Percentiles rank a stretch among this genome's conserved stretches.
Conservation (phyloP, 92 coral and sea anemone species). For the Metridium senile region DNA sequence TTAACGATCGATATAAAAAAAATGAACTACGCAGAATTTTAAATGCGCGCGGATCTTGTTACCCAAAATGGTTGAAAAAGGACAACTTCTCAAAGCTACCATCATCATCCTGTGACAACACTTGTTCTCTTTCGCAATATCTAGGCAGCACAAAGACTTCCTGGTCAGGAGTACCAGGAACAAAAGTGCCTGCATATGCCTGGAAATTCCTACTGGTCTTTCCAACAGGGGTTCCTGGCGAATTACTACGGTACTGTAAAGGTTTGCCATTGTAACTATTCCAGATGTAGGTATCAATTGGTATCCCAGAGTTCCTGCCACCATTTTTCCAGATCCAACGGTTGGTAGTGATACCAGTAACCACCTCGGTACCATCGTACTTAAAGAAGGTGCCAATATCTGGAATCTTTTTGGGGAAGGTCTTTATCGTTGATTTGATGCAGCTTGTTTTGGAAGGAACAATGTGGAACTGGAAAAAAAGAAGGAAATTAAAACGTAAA, state of each 20-base stretch:
- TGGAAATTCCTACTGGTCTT: conserved; percentile 9
- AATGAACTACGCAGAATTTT: too few relatives aligned
- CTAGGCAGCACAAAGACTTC: conserved; percentile 17
- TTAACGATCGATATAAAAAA: too few relatives aligned
- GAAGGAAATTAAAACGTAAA: not conserved
- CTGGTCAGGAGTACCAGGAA: conserved; percentile 30
- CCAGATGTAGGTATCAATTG: conserved; percentile 23
- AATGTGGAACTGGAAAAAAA: conserved; percentile 14
- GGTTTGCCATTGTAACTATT: conserved; percentile 7
- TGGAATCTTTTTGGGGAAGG: not conserved
- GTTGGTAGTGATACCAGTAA: conserved; percentile 20
- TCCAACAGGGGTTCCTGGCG: conserved; percentile 6
- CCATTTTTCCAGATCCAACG: conserved; percentile 47
- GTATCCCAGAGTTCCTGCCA: conserved; percentile 26
- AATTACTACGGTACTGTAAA: not conserved
- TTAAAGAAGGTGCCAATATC: conserved; percentile 21
- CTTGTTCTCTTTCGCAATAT: not conserved
- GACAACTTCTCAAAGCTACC: too few relatives aligned
- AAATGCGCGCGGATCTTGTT: too few relatives aligned
- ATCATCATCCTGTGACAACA: too few relatives aligned
- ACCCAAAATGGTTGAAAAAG: too few relatives aligned
- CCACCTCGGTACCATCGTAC: conserved; percentile 22
- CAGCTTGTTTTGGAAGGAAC: conserved; percentile 12
- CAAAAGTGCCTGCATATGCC: not conserved
- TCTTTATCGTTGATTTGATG: not conserved